Evolutionary conservation across 2,888 invertebrate genomes (phyloP), one percentile per base, ranked within the genome.

Genomic region (Pyrrhia umbra): DNA sequence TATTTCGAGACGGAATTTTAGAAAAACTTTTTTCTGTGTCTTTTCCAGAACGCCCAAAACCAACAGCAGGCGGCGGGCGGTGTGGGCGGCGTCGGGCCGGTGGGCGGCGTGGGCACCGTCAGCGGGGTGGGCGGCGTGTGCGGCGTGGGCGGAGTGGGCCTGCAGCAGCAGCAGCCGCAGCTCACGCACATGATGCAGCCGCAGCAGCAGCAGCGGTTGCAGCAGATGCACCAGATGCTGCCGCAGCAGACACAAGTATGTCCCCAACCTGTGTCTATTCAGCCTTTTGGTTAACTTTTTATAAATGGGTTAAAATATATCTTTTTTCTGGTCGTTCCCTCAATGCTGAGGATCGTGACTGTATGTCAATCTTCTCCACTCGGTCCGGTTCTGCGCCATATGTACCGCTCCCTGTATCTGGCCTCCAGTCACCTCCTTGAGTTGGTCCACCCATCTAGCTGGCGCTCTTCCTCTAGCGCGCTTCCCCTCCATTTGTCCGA

Each of bases 101-200:
- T 80, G 37, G 80, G 79, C 20, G 76, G 73, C 81, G 83, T 83
- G 79, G 85, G 84, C 72, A 88, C 71, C 80, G 92, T 87, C 46
- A 79, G 87, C 58, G 79, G 80, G 43, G 89, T 88, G 49, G 85
- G 90, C 70, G 82, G 80, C 65, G 88, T 88, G 40, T 81, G 88
- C 60, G 80, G 80, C 45, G 92, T 78, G 86, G 90, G 79, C 77
- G 90, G 79, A 84, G 93, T 87, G 80, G 93, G 81, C 84, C 92
- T 88, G 83, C 81, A 95, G 92, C 90, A 87, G 71, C 95, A 95
- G 81, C 93, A 90, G 81, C 94, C 89, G 70, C 95, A 91, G 79
- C 93, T 95, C 95, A 76, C 95, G 86, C 95, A 96, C 82, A 96
- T 96, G 90, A 96, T 96, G 90, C 95, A 95, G 70, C 96, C 93